These are phyloP conservation scores for Tachuris rubrigastra DNA, from an alignment of 2,113 vertebrate species.

Conservation along the genomic window DNA sequence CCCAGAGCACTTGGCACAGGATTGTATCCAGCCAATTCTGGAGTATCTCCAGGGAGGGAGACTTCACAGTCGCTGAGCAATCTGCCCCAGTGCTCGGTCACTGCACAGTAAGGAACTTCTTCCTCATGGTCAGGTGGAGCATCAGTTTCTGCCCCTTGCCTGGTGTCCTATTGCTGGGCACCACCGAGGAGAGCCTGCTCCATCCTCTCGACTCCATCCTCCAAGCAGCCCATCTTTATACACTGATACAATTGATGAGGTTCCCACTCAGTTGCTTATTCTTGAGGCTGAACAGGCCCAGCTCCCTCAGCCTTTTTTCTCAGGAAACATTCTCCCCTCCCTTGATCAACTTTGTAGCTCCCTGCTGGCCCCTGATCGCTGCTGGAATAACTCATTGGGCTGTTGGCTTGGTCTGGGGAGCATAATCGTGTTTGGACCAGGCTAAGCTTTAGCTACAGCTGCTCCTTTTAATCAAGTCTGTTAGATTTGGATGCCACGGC, in stretches of 20 bases:
- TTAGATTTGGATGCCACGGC: no score
- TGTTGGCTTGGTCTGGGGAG: neutral
- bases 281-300: neutral
- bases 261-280: no score
- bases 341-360: neutral
- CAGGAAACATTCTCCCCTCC: neutral
- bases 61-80: neutral
- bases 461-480: neutral
- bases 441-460: neutral
- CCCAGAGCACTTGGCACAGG: neutral
- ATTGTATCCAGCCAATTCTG: accelerated
- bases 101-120: no score
- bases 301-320: neutral
- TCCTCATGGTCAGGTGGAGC: neutral
- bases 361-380: neutral
- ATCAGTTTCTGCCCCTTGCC: no score
- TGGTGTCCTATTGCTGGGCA: neutral
- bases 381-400: accelerated
- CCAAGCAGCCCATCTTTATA: neutral
- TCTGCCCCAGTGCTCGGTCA: no score
- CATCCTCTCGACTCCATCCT: neutral
- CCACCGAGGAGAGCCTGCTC: neutral
- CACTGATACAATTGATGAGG: neutral
- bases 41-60: accelerated
- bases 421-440: accelerated